Percentiles rank a stretch among this genome's conserved stretches.
Conservation (phyloP, 2,113 vertebrate genomes). For the Lipotes vexillifer region DNA sequence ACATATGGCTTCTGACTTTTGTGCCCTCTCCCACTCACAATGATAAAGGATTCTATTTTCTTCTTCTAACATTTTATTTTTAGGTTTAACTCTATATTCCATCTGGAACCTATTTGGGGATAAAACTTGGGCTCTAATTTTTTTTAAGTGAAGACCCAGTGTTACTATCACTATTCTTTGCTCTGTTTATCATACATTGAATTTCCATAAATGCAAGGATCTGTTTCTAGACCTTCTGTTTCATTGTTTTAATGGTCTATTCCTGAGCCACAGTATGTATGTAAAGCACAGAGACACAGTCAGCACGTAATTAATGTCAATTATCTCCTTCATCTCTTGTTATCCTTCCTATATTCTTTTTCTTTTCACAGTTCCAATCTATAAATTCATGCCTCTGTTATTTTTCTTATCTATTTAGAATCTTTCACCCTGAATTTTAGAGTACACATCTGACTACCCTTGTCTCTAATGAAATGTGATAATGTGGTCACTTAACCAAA, state of each 20-base stretch:
- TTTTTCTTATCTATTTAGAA: background rate
- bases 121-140: background rate
- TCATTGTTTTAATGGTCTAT: background rate
- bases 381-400: background rate
- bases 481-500: background rate
- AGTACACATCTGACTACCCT: background rate
- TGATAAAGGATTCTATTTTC: background rate
- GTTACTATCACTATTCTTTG: background rate
- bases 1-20: background rate
- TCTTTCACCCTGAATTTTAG: background rate
- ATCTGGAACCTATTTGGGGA: conserved; percentile 9
- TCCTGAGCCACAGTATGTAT: background rate
- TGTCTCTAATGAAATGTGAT: background rate
- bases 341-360: background rate
- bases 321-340: background rate
- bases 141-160: background rate
- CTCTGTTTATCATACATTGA: conserved; percentile 2
- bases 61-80: conserved; percentile 8
- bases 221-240: background rate
- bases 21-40: background rate
- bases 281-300: background rate
- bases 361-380: background rate
- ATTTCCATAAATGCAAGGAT: conserved; percentile 1
- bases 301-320: background rate
- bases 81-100: conserved; percentile 14